Base-by-base conservation (phyloP, 2,113 vertebrate species). In the Guaruba guarouba region DNA sequence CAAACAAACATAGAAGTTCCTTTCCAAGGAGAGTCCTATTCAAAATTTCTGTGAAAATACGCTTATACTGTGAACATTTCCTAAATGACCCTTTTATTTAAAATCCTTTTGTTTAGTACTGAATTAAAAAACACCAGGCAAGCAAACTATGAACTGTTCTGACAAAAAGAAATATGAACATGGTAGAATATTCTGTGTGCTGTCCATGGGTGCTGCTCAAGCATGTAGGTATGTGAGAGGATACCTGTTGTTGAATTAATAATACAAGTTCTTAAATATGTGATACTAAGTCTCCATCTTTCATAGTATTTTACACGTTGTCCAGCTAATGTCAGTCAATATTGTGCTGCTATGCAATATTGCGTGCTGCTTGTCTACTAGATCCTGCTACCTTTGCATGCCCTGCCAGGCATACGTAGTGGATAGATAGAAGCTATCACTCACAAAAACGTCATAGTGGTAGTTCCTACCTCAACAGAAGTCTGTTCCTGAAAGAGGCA, bases 351-450 rank as follows among this genome's bases (percentile, higher is more conserved):
- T 55, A 1, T 57, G 18, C 33, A 44, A 13, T 75, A n/a, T 4
- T 43, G 14, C 10, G 1, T 51, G 24, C 27, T 71, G 8, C 39
- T 75, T 27, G 6, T 62, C 46, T 80, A 2, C 12, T 55, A 35
- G 49, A 62, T 76, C 28, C 74, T 76, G 25, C 55, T 81, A 3
- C 18, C 35, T 68, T 49, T 17, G 4, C 9, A 4, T 78, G 31
- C 16, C 13, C 37, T 35, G 14, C 18, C 20, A 55, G 35, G 43
- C 61, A 24, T 17, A 16, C 0, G 0, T 13, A 69, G 28, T 11
- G 52, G 23, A 63, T 63, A 61, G 23, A 63, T 63, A 79, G 66
- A 93, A 59, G 28, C 11, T 68, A 4, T 35, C 11, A 6, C 28
- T 88, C 16, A 8, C 20, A 25, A 18, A 16, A 33, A 67, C 8